Evolutionary conservation across 2,113 vertebrate species (phyloP).

Genomic region (Oreochromis tanganicae): DNA sequence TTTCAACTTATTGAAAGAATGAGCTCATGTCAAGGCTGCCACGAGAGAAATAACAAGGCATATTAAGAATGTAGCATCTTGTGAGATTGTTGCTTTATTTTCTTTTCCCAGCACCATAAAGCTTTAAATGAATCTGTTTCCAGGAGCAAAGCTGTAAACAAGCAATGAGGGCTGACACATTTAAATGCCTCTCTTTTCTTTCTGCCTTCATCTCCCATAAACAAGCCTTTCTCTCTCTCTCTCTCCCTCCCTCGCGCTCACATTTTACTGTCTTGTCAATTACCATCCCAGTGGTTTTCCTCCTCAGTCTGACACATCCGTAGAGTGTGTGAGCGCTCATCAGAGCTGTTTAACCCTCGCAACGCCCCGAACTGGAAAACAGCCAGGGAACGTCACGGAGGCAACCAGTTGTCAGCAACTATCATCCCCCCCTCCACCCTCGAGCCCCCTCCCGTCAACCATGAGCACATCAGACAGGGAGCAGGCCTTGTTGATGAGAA

Average conservation of each 20-base stretch:
- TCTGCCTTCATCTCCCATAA: slow-evolving; percentile 23
- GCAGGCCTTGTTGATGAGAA: slow-evolving; percentile 88
- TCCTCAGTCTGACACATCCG: slow-evolving; percentile 50
- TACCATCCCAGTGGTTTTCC: slow-evolving; percentile 38
- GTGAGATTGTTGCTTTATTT: slow-evolving; percentile 24
- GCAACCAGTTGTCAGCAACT: slow-evolving; percentile 32
- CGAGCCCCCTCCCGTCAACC: slow-evolving; percentile 30
- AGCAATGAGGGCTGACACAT: slow-evolving; percentile 26
- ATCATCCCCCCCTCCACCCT: slow-evolving; percentile 5
- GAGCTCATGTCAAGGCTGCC: background rate
- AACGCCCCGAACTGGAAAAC: slow-evolving; percentile 39
- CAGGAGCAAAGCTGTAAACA: slow-evolving; percentile 3
- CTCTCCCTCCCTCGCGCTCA: background rate
- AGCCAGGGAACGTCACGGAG: slow-evolving; percentile 55
- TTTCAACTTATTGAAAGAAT: background rate
- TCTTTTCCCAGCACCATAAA: slow-evolving; percentile 13
- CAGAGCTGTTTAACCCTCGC: slow-evolving; percentile 56
- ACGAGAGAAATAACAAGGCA: background rate
- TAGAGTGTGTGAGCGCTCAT: slow-evolving; percentile 46
- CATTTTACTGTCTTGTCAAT: slow-evolving; percentile 42
- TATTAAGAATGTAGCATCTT: slow-evolving; percentile 8
- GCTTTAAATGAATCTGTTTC: slow-evolving; percentile 40
- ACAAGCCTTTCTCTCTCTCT: background rate
- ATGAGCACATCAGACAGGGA: slow-evolving; percentile 77
- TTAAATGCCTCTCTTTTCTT: slow-evolving; percentile 5